These are phyloP conservation scores for Umimayanthus chanpuru DNA, from an alignment of 92 coral and sea anemone genomes.

Conservation along the genomic window DNA sequence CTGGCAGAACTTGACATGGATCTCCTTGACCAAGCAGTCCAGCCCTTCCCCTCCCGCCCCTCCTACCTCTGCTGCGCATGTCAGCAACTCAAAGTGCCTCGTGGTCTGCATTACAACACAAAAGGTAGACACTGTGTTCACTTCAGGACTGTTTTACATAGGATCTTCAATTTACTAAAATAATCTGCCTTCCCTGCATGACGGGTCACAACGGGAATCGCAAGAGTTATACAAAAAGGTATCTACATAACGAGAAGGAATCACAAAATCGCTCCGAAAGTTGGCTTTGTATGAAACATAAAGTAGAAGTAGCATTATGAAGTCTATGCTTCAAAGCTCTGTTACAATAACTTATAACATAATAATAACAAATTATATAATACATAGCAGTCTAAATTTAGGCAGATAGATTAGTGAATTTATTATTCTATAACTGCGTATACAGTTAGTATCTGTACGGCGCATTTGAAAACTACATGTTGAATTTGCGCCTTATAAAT, in stretches of 20 bases:
- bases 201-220: not conserved
- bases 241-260: too few species aligned
- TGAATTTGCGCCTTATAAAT: too few species aligned
- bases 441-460: too few species aligned
- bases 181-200: not conserved
- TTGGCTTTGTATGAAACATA: not conserved
- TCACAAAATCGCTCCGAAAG: too few species aligned
- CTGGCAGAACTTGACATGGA: slow-evolving; percentile 77
- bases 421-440: too few species aligned
- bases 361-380: too few species aligned
- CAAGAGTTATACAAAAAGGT: not conserved
- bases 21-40: slow-evolving; percentile 89
- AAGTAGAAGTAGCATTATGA: not conserved
- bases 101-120: slow-evolving; percentile 61
- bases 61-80: slow-evolving; percentile 91
- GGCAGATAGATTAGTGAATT: too few species aligned
- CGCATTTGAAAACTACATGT: too few species aligned
- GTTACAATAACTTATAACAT: too few species aligned
- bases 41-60: slow-evolving; percentile 96
- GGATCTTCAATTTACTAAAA: not conserved
- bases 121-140: not conserved
- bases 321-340: not conserved
- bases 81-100: slow-evolving; percentile 89
- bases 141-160: not conserved
- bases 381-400: too few species aligned